Evolutionary conservation across 2,113 vertebrate species (phyloP).

Genomic region (Oreotragus oreotragus): DNA sequence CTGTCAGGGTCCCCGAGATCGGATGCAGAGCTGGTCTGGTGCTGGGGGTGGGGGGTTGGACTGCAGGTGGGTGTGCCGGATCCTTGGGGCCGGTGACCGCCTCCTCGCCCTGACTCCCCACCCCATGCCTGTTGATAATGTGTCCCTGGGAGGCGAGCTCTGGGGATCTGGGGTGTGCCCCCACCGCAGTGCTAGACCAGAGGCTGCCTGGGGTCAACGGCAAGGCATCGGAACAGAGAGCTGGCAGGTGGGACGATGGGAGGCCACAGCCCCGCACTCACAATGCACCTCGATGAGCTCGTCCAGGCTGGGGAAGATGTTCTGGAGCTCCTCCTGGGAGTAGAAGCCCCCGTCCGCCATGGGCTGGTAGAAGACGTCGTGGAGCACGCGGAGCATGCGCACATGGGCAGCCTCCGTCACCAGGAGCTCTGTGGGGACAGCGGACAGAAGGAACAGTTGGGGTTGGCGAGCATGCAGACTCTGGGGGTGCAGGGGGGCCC

Average conservation of each 20-base stretch:
- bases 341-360: constrained; percentile 82
- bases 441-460: neutral
- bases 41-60: neutral
- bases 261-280: constrained; percentile 65
- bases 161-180: neutral
- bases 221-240: neutral
- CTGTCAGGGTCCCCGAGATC: fast-evolving
- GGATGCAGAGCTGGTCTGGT: fast-evolving
- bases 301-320: constrained; percentile 91
- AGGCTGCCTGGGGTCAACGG: fast-evolving
- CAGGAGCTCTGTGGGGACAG: constrained; percentile 83
- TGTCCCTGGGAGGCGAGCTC: neutral
- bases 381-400: constrained; percentile 90
- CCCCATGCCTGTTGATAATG: neutral
- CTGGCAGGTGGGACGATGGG: fast-evolving
- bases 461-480: neutral
- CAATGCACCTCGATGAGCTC: constrained; percentile 92
- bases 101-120: neutral
- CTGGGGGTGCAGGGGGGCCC: neutral
- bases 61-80: neutral
- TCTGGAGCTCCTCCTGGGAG: constrained; percentile 73
- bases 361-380: constrained; percentile 88
- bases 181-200: neutral
- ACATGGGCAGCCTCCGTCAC: constrained; percentile 91
- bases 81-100: neutral